Conservation (phyloP, 2,888 invertebrate genomes). For the Tortricodes alternella region DNA sequence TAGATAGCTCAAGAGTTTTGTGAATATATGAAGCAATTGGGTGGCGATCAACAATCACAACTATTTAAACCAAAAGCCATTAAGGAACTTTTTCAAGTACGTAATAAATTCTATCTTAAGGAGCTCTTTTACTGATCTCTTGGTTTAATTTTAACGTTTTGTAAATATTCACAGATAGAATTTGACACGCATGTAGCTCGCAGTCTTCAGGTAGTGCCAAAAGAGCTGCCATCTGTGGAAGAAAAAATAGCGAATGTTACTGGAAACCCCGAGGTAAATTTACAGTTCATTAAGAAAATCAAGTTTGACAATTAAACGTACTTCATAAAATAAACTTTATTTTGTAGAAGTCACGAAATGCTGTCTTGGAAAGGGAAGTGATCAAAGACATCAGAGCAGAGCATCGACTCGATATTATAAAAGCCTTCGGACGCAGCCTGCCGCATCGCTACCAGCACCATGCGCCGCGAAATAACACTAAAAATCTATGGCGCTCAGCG, state of each 20-base stretch:
- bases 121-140: no score
- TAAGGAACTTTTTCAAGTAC: conserved; percentile 76
- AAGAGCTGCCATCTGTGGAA: conserved; percentile 83
- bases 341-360: conserved; percentile 55
- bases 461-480: conserved; percentile 77
- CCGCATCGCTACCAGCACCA: conserved; percentile 68
- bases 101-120: no score
- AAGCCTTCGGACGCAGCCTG: conserved; percentile 77
- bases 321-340: neutral
- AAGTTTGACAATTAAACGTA: neutral
- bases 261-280: conserved; percentile 68
- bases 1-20: conserved; percentile 77
- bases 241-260: conserved; percentile 78
- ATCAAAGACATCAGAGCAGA: conserved; percentile 76
- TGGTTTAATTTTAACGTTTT: neutral
- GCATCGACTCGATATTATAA: conserved; percentile 48
- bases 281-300: neutral
- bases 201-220: conserved; percentile 78
- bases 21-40: conserved; percentile 73
- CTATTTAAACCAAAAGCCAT: conserved; percentile 74
- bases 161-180: conserved; percentile 68
- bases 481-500: conserved; percentile 81
- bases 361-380: conserved; percentile 68
- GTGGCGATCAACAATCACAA: conserved; percentile 76
- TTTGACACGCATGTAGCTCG: conserved; percentile 82